phyloP scores from a whole-genome alignment of 2,888 invertebrate genomes.

The Netelia virgata region DNA sequence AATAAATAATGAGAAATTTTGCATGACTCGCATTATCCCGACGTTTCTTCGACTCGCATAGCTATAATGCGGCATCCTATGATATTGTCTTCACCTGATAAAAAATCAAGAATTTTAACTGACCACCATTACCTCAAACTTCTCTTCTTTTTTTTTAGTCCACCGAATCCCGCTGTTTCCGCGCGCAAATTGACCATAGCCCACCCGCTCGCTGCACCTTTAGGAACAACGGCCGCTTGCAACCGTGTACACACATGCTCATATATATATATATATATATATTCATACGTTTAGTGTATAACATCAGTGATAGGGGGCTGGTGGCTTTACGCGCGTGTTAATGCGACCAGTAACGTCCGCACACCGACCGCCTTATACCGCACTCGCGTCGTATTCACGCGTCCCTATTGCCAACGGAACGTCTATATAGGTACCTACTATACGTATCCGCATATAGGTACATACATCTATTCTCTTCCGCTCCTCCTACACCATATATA shows the following conservation, averaged over 20 bases:
- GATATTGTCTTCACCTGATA: neutral
- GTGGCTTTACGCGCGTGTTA: conserved; percentile 71
- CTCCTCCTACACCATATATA: conserved; percentile 5
- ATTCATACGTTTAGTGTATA: neutral
- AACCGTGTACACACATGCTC: conserved; percentile 16
- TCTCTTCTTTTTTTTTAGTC: conserved; percentile 7
- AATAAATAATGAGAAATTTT: conserved; percentile 54
- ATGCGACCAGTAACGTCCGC: conserved; percentile 72
- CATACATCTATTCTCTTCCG: conserved; percentile 5
- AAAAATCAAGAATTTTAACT: neutral
- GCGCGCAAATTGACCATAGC: conserved; percentile 33
- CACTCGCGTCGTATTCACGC: conserved; percentile 51
- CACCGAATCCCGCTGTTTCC: conserved; percentile 32
- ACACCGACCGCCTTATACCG: conserved; percentile 71
- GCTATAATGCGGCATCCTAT: neutral
- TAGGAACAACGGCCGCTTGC: conserved; percentile 39
- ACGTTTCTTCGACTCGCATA: conserved; percentile 64
- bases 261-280: neutral
- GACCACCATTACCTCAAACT: neutral
- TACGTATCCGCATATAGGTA: conserved; percentile 1
- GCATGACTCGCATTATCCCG: conserved; percentile 73
- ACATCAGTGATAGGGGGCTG: conserved; percentile 43
- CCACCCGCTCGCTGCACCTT: conserved; percentile 2
- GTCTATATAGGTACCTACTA: neutral
- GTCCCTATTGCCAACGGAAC: neutral